Evolutionary conservation across 2,113 vertebrate species (phyloP).

Genomic region (Sitta europaea): DNA sequence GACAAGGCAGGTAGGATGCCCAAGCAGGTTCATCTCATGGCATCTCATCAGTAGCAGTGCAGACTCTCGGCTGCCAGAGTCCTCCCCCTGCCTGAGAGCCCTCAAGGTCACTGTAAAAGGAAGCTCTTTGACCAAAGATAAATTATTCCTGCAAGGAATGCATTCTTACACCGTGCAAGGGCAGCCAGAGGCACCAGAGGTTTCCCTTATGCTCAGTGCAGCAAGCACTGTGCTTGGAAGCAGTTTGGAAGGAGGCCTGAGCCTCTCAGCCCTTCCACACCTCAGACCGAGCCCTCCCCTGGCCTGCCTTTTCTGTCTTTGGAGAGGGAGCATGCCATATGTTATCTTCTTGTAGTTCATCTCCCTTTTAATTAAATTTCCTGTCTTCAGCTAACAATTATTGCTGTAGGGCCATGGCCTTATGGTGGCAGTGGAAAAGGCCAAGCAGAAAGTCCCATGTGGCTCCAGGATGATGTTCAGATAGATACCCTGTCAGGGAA

Average conservation of each 20-base stretch:
- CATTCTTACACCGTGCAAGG: not conserved
- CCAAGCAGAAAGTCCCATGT: rapidly evolving
- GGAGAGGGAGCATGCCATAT: not conserved
- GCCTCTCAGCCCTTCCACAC: not conserved
- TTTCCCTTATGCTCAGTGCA: rapidly evolving
- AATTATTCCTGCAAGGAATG: not conserved
- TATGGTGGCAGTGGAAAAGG: rapidly evolving
- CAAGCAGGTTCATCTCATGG: rapidly evolving
- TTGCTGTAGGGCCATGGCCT: not conserved
- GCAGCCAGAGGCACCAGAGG: not conserved
- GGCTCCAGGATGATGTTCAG: not conserved
- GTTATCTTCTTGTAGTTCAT: not conserved
- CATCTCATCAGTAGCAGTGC: not conserved
- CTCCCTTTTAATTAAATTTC: not conserved
- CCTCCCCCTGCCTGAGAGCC: not conserved
- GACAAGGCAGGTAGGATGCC: not conserved
- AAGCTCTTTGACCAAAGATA: not conserved
- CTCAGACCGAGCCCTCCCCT: not conserved
- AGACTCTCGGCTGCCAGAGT: not conserved
- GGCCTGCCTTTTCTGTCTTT: not conserved
- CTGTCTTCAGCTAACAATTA: not conserved
- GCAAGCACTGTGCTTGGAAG: not conserved
- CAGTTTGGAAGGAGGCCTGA: not conserved
- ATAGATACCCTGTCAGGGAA: not conserved
- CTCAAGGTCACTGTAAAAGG: not conserved